Percentiles rank a stretch among this genome's conserved stretches.
These are phyloP conservation scores for Tetrapedia diversipes DNA, from an alignment of 2,888 invertebrate genomes.

Conservation along the genomic window DNA sequence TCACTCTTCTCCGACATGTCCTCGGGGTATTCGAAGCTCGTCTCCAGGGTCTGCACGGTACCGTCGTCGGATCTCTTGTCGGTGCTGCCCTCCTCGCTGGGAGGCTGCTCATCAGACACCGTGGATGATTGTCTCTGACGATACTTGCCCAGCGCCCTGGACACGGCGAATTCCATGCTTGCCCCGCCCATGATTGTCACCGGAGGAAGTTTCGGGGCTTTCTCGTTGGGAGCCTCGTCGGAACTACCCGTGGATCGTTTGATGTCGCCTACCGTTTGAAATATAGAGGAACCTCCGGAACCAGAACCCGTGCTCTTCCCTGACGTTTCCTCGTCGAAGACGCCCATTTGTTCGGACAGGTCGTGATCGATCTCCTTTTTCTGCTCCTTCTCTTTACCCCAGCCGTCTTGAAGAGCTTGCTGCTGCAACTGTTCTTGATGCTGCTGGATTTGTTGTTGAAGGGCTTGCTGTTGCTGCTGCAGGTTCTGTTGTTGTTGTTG, in stretches of 20 bases:
- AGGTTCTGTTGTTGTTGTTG: constrained; percentile 57
- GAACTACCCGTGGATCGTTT: constrained; percentile 86
- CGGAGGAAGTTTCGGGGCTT: constrained; percentile 83
- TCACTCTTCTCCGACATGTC: constrained; percentile 74
- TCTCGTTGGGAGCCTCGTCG: constrained; percentile 85
- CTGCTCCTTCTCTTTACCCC: constrained; percentile 85
- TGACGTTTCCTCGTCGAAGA: constrained; percentile 85
- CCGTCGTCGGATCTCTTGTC: constrained; percentile 78
- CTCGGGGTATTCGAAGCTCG: constrained; percentile 75
- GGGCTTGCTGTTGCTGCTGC: constrained; percentile 70
- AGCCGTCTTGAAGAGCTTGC: constrained; percentile 79
- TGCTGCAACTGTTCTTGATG: constrained; percentile 77
- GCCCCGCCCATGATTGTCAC: constrained; percentile 85
- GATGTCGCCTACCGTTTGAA: constrained; percentile 90
- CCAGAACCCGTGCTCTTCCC: constrained; percentile 86
- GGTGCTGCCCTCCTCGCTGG: constrained; percentile 83
- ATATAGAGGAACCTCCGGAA: constrained; percentile 87
- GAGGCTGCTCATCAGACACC: constrained; percentile 87
- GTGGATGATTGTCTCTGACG: constrained; percentile 89
- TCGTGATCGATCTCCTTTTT: constrained; percentile 85
- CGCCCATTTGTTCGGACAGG: constrained; percentile 85
- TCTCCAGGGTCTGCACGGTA: constrained; percentile 70
- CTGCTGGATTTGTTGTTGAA: constrained; percentile 78
- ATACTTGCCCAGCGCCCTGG: constrained; percentile 91
- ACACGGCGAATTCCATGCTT: constrained; percentile 93